Evolutionary conservation across 2,888 invertebrate species (phyloP).

Genomic region (Iselma pallidipennis): DNA sequence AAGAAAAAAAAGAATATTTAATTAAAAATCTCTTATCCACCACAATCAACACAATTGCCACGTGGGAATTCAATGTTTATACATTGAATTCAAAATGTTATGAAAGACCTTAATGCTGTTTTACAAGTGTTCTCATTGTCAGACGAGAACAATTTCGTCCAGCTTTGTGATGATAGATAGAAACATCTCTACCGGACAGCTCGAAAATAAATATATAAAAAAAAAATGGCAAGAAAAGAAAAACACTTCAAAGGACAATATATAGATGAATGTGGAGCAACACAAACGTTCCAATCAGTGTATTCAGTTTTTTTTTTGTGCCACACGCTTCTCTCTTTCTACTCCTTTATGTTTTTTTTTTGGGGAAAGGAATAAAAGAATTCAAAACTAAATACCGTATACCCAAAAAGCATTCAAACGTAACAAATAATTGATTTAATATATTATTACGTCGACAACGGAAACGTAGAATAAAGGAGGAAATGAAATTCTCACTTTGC

Average conservation of each 20-base stretch:
- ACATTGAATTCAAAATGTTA: too few species aligned
- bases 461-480: neutral
- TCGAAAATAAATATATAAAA: neutral
- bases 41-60: too few species aligned
- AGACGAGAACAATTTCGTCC: neutral
- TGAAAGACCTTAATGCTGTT: too few species aligned
- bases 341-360: neutral
- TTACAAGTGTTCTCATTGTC: neutral
- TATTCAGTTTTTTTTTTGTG: too few species aligned
- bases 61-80: too few species aligned
- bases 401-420: too few species aligned
- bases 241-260: neutral
- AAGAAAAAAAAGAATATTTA: too few species aligned
- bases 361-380: neutral
- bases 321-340: too few species aligned
- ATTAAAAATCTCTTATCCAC: too few species aligned
- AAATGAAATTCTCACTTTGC: neutral
- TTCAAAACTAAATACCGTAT: too few species aligned
- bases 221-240: neutral
- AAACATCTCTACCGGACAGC: neutral
- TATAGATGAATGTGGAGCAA: neutral
- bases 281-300: too few species aligned
- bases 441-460: neutral
- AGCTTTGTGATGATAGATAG: neutral
- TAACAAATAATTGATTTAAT: constrained; percentile 3